A percentile compares a stretch with the other conserved stretches of the same genome.
phyloP scores from a whole-genome alignment of 2,888 invertebrate genomes.

The Plebejus argus region DNA sequence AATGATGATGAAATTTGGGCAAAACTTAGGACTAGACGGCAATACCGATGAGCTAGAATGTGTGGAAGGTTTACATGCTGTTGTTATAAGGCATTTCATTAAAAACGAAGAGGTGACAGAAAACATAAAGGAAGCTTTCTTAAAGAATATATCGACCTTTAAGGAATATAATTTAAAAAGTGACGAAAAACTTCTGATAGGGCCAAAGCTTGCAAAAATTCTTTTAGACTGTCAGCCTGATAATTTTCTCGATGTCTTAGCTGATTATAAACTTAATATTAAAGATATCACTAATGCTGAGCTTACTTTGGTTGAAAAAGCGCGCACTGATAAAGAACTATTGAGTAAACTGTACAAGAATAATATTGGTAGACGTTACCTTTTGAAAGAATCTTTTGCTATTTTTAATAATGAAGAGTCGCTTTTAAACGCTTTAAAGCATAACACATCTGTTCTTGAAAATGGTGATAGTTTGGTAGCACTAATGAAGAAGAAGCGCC shows the following conservation, averaged over 20 bases:
- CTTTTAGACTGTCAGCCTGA: conserved; percentile 31
- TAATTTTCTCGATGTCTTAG: conserved; percentile 50
- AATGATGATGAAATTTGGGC: conserved; percentile 52
- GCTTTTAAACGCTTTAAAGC: conserved; percentile 58
- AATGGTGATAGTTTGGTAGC: conserved; percentile 45
- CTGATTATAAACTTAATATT: conserved; percentile 48
- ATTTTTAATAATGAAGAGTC: conserved; percentile 53
- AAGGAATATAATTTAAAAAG: conserved; percentile 51
- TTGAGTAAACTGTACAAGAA: conserved; percentile 50
- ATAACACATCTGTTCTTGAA: conserved; percentile 50
- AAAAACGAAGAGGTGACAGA: conserved; percentile 42
- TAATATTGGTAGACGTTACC: conserved; percentile 52
- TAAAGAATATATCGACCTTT: conserved; percentile 53
- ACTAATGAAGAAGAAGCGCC: conserved; percentile 39
- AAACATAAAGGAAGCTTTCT: conserved; percentile 48
- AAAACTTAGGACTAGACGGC: conserved; percentile 61
- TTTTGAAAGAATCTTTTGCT: conserved; percentile 51
- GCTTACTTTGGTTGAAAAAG: conserved; percentile 45
- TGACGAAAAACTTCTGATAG: conserved; percentile 43
- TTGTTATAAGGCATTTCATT: conserved; percentile 55
- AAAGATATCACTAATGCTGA: conserved; percentile 46
- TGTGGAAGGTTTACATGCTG: conserved; percentile 60
- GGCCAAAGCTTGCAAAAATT: not conserved
- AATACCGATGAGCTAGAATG: conserved; percentile 50
- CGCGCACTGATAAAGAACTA: conserved; percentile 46